Percentiles rank a stretch among this genome's conserved stretches.
Evolutionary conservation across 1,140 invertebrate species (phyloP).

Genomic region (Helicoverpa armigera): DNA sequence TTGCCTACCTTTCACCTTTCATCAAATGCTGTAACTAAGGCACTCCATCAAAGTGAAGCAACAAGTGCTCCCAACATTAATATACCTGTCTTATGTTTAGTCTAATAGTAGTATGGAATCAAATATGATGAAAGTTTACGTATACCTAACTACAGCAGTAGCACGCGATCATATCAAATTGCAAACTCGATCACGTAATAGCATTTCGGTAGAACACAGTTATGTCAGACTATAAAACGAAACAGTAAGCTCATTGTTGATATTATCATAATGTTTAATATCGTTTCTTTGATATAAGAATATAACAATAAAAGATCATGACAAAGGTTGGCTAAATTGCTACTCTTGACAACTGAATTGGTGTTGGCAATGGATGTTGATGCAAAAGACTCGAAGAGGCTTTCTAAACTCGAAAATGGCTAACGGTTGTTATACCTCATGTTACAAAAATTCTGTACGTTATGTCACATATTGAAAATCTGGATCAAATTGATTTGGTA

Average conservation of each 20-base stretch:
- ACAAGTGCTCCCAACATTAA: background rate
- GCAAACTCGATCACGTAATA: conserved; percentile 29
- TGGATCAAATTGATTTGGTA: too few relatives aligned
- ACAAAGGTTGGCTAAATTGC: too few relatives aligned
- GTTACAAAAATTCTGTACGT: too few relatives aligned
- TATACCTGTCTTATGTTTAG: conserved; percentile 3
- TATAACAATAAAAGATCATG: too few relatives aligned
- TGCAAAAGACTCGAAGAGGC: too few relatives aligned
- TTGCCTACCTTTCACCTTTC: too few relatives aligned
- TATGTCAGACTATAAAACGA: conserved; percentile 1
- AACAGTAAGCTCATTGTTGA: background rate
- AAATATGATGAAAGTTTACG: conserved; percentile 25
- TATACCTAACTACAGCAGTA: background rate
- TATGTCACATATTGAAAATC: too few relatives aligned
- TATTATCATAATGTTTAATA: background rate
- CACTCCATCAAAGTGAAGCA: background rate
- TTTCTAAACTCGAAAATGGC: too few relatives aligned
- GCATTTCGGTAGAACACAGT: conserved; percentile 36
- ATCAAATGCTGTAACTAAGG: background rate
- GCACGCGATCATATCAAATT: conserved; percentile 40
- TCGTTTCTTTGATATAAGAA: too few relatives aligned
- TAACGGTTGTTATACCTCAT: too few relatives aligned
- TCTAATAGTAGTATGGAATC: background rate
- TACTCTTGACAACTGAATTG: too few relatives aligned
- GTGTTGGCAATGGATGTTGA: too few relatives aligned